phyloP scores from a whole-genome alignment of 2,888 invertebrate species.

The Apoda limacodes region DNA sequence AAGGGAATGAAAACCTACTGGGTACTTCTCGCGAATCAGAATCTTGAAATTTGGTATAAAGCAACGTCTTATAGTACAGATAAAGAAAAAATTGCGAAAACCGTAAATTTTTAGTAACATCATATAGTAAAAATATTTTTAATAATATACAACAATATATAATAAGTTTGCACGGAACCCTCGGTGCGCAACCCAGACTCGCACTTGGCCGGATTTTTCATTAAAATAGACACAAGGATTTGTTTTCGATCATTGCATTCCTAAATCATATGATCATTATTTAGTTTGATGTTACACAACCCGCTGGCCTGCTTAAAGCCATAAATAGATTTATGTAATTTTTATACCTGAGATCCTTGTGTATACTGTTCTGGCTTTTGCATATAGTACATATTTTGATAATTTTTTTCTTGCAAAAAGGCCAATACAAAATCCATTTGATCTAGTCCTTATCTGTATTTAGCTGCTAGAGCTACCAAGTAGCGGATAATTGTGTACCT shows the following conservation, averaged over 20 bases:
- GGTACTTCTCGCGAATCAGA: too few species aligned
- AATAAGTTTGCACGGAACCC: too few species aligned
- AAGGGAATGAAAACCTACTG: too few species aligned
- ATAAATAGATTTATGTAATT: conserved; percentile 14
- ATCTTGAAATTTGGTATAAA: too few species aligned
- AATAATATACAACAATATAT: too few species aligned
- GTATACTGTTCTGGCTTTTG: conserved; percentile 10
- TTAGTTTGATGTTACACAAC: conserved; percentile 15
- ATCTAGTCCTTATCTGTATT: background rate
- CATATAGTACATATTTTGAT: conserved; percentile 15
- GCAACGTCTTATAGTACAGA: too few species aligned
- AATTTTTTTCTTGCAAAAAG: conserved; percentile 13
- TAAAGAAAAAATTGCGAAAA: too few species aligned
- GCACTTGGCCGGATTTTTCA: too few species aligned
- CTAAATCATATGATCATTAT: conserved; percentile 10
- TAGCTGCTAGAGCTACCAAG: conserved; percentile 5
- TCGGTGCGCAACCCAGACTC: too few species aligned
- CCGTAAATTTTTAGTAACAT: too few species aligned
- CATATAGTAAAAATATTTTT: too few species aligned
- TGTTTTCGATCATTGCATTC: conserved; percentile 11
- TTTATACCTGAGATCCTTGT: conserved; percentile 11
- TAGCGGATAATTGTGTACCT: conserved; percentile 2
- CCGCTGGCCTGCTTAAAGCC: conserved; percentile 14
- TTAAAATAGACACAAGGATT: conserved; percentile 19
- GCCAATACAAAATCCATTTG: conserved; percentile 14